Conservation (phyloP, 2,888 invertebrate genomes). For the Cotesia congregata region DNA sequence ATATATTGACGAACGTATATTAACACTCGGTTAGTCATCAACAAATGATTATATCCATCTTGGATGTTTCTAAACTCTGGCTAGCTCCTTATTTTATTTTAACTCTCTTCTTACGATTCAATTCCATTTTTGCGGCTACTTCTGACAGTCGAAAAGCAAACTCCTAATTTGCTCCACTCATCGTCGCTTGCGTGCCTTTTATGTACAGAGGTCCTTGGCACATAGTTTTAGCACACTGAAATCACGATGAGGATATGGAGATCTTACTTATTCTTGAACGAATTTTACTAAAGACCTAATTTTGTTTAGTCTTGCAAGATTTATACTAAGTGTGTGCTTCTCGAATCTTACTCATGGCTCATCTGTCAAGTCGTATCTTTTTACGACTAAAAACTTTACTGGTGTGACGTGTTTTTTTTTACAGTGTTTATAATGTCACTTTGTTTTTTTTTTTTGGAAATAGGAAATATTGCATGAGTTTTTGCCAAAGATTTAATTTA, state of each 20-base stretch:
- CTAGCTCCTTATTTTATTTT: slow-evolving; percentile 3
- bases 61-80: slow-evolving; percentile 12
- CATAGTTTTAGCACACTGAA: slow-evolving; percentile 11
- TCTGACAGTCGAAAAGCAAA: not conserved
- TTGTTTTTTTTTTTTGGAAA: too few relatives aligned
- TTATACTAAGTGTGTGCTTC: too few relatives aligned
- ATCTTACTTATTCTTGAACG: too few relatives aligned
- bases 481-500: too few relatives aligned
- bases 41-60: slow-evolving; percentile 34
- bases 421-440: too few relatives aligned
- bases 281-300: too few relatives aligned
- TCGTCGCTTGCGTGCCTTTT: not conserved
- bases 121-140: not conserved
- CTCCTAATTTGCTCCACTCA: not conserved
- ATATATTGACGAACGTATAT: slow-evolving; percentile 52
- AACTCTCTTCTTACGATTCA: not conserved
- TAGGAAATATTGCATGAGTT: too few relatives aligned
- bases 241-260: slow-evolving; percentile 8
- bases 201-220: not conserved
- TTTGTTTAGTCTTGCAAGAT: too few relatives aligned
- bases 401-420: not conserved
- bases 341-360: too few relatives aligned
- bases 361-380: too few relatives aligned
- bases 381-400: too few relatives aligned
- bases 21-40: slow-evolving; percentile 51